Percentiles rank a stretch among this genome's conserved stretches.
Evolutionary conservation across 2,113 vertebrate genomes (phyloP).

Genomic region (Pollachius pollachius): DNA sequence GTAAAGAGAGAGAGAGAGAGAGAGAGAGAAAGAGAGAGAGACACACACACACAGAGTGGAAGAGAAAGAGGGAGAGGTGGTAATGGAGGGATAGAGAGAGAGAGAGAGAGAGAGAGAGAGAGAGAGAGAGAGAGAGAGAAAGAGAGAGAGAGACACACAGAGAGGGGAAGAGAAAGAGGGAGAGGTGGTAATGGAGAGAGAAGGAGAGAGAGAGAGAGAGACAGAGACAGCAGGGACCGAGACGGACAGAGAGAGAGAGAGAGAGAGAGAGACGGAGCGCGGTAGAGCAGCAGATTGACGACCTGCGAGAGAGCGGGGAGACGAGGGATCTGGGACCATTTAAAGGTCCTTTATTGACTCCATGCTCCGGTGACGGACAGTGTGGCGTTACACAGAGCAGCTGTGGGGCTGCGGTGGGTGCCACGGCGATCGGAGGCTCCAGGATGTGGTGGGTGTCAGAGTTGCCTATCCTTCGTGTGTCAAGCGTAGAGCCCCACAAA

Average conservation of each 20-base stretch:
- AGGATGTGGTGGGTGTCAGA: conserved; percentile 1
- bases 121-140: not conserved
- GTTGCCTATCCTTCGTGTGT: not conserved
- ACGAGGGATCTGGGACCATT: conserved; percentile 31
- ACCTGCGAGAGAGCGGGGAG: not conserved
- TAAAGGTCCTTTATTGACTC: conserved; percentile 23
- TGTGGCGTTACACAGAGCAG: conserved; percentile 11
- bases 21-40: not conserved
- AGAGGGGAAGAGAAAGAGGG: too few species aligned
- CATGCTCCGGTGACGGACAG: conserved; percentile 20
- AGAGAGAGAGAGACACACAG: not conserved
- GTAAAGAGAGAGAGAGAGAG: not conserved
- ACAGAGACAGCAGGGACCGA: not conserved
- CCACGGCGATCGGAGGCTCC: conserved; percentile 16
- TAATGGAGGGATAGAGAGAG: not conserved
- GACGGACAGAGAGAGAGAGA: not conserved
- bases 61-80: not conserved
- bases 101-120: not conserved
- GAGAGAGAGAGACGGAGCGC: not conserved
- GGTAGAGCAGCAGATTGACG: too few species aligned
- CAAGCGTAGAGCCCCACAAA: too few species aligned
- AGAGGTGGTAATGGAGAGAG: too few species aligned
- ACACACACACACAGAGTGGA: too few species aligned
- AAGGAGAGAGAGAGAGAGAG: not conserved
- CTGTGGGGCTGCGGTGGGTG: conserved; percentile 15